Conservation (phyloP, 2,113 vertebrate species). For the Anseranas semipalmata region DNA sequence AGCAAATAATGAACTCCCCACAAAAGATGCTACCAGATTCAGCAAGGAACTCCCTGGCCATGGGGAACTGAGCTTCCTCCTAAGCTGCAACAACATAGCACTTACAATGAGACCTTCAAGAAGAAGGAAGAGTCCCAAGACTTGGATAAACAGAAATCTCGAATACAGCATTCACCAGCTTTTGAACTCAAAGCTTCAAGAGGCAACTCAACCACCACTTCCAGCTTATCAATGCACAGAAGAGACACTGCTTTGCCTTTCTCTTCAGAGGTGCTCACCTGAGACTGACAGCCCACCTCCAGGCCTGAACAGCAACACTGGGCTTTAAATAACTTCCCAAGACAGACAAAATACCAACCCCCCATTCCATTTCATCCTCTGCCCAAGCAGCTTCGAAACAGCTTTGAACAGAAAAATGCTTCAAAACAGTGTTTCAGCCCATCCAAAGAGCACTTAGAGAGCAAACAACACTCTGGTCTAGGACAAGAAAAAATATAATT, state of each 20-base stretch:
- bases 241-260: neutral
- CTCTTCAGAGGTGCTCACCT: neutral
- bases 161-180: neutral
- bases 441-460: neutral
- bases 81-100: neutral
- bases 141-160: neutral
- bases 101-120: neutral
- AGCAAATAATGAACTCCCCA: neutral
- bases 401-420: too few relatives aligned
- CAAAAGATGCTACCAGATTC: neutral
- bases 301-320: neutral
- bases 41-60: neutral
- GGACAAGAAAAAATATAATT: neutral
- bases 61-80: neutral
- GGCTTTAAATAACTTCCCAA: neutral
- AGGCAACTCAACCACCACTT: neutral
- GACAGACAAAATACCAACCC: neutral
- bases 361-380: neutral
- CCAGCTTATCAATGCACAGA: accelerated
- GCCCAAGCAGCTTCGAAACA: neutral
- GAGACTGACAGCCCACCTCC: neutral
- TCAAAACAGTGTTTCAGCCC: neutral
- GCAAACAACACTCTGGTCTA: neutral
- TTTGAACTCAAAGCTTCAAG: neutral
- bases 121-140: neutral